phyloP scores from a whole-genome alignment of 2,888 invertebrate genomes.

The Ellobium chinense region DNA sequence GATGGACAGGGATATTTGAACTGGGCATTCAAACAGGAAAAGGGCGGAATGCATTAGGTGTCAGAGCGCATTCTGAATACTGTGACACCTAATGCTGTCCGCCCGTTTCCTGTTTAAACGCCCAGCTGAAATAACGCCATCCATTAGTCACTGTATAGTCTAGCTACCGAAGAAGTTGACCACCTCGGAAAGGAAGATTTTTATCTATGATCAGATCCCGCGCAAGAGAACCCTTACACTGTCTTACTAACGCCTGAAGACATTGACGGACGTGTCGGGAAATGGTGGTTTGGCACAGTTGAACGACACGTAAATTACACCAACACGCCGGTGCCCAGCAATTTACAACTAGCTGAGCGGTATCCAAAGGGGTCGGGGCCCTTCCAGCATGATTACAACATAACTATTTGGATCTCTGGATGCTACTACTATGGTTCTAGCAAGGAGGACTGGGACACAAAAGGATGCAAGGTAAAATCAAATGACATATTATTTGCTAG shows the following conservation, averaged over 20 bases:
- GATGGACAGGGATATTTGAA: too few species aligned
- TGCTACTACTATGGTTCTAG: slow-evolving; percentile 76
- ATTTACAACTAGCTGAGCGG: not conserved
- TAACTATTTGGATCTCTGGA: slow-evolving; percentile 75
- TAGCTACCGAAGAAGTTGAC: too few species aligned
- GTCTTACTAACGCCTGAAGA: not conserved
- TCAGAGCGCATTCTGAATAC: too few species aligned
- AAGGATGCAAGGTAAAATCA: slow-evolving; percentile 54
- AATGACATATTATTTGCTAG: too few species aligned
- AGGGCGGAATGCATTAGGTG: too few species aligned
- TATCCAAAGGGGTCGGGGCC: slow-evolving; percentile 28
- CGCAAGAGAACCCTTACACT: not conserved
- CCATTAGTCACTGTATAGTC: too few species aligned
- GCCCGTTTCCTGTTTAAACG: too few species aligned
- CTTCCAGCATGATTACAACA: slow-evolving; percentile 74
- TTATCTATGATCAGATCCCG: not conserved
- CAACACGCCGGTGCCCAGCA: slow-evolving; percentile 9
- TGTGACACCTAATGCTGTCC: too few species aligned
- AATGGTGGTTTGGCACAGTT: slow-evolving; percentile 13
- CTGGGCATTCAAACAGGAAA: too few species aligned
- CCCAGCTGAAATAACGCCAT: too few species aligned
- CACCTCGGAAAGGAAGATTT: too few species aligned
- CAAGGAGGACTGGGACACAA: slow-evolving; percentile 62
- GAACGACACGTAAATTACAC: not conserved
- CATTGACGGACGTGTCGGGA: not conserved